Conservation (phyloP, 2,888 invertebrate genomes). For the Lasius fuliginosus region DNA sequence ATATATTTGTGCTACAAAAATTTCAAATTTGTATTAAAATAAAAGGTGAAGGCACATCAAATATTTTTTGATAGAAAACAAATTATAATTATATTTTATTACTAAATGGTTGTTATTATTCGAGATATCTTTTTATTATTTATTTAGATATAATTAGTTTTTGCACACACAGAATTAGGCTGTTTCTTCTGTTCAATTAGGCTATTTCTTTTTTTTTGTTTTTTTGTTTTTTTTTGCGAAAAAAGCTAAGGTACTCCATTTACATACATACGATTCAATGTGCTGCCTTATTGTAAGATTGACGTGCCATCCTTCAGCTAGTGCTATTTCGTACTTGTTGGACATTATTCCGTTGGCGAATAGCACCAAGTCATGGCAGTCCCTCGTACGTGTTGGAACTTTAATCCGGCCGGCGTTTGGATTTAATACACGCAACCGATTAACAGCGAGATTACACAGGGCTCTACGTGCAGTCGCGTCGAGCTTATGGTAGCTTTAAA, state of each 20-base stretch:
- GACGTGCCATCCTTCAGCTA: conserved; percentile 19
- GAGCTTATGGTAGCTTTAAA: conserved; percentile 60
- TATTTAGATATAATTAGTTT: not conserved
- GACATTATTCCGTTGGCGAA: conserved; percentile 50
- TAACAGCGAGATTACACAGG: conserved; percentile 58
- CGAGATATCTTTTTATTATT: not conserved
- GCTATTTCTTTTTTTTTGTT: not conserved
- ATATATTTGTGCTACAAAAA: not conserved
- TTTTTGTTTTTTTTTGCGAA: not conserved
- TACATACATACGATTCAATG: conserved; percentile 20
- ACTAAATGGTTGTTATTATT: not conserved
- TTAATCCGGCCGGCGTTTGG: conserved; percentile 65
- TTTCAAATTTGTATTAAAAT: not conserved
- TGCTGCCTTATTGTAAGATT: conserved; percentile 19
- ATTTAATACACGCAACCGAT: conserved; percentile 63
- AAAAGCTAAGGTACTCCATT: not conserved
- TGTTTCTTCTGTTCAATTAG: not conserved
- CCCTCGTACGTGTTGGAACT: conserved; percentile 67
- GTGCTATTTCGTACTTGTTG: conserved; percentile 36
- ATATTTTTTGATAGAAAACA: not conserved
- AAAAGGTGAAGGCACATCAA: not conserved
- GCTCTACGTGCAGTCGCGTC: conserved; percentile 59
- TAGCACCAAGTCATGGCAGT: conserved; percentile 58
- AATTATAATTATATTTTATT: conserved; percentile 2
- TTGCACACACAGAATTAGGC: not conserved